Evolutionary conservation across 1,140 invertebrate species (phyloP).

Genomic region (Delia radicum): DNA sequence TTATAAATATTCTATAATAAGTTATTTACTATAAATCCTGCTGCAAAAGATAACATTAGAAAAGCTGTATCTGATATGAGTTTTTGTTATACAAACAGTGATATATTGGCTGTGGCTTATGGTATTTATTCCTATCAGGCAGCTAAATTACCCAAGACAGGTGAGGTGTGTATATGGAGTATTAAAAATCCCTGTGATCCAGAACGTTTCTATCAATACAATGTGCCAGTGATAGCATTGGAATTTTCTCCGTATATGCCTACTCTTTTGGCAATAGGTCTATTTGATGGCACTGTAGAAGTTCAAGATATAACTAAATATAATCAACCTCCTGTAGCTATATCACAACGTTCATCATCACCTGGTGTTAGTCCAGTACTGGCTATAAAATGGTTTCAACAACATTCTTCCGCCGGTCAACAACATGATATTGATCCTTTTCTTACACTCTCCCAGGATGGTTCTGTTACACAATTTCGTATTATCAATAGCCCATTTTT

Average conservation of each 20-base stretch:
- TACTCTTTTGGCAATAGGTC: constrained; percentile 74
- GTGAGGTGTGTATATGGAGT: constrained; percentile 71
- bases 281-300: constrained; percentile 74
- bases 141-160: constrained; percentile 37
- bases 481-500: constrained; percentile 51
- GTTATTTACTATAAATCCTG: background rate
- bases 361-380: constrained; percentile 68
- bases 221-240: constrained; percentile 70
- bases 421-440: constrained; percentile 57
- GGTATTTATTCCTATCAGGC: constrained; percentile 60
- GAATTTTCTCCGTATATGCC: constrained; percentile 70
- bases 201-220: constrained; percentile 70
- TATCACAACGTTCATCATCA: constrained; percentile 60
- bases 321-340: constrained; percentile 56
- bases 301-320: constrained; percentile 68
- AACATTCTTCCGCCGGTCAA: constrained; percentile 39
- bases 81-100: constrained; percentile 65
- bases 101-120: constrained; percentile 69
- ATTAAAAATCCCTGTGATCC: constrained; percentile 85
- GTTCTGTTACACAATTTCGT: constrained; percentile 60
- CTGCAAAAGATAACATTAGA: constrained; percentile 15
- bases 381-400: constrained; percentile 60
- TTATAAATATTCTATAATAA: constrained; percentile 18
- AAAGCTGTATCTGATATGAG: constrained; percentile 61
- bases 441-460: constrained; percentile 62